These are phyloP conservation scores for Ernsta delagoae DNA, from an alignment of 2,888 invertebrate species.

Conservation along the genomic window DNA sequence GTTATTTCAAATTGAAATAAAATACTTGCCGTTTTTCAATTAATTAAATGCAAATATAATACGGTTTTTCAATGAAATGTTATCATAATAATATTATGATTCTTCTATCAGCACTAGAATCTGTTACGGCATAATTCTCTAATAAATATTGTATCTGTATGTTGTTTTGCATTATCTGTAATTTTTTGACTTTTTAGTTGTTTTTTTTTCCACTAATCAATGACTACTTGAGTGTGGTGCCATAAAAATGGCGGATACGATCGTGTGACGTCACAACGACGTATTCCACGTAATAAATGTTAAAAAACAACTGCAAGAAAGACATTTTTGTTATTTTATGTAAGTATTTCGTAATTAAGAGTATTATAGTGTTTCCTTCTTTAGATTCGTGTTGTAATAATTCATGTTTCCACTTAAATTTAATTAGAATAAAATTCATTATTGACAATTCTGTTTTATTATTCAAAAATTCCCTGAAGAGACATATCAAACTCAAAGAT, in stretches of 20 bases:
- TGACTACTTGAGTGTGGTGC: constrained; percentile 52
- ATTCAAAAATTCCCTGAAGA: no score
- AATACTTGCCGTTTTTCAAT: no score
- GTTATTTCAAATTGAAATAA: no score
- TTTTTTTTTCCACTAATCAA: constrained; percentile 37
- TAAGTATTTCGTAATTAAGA: constrained; percentile 83
- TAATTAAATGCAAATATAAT: no score
- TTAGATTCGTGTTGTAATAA: constrained; percentile 84
- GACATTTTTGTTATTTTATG: constrained; percentile 82
- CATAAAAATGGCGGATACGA: constrained; percentile 56
- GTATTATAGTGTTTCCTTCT: constrained; percentile 83
- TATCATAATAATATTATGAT: background rate
- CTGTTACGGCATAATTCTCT: constrained; percentile 55
- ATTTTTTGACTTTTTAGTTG: constrained; percentile 33
- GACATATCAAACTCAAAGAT: no score
- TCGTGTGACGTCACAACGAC: constrained; percentile 30
- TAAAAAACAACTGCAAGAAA: constrained; percentile 65
- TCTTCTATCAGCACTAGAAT: constrained; percentile 49
- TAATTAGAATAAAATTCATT: constrained; percentile 84
- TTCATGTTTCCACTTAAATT: constrained; percentile 84
- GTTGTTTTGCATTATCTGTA: constrained; percentile 45
- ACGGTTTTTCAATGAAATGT: no score
- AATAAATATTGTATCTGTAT: constrained; percentile 46
- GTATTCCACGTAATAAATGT: constrained; percentile 8
- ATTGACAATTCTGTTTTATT: constrained; percentile 55